Evolutionary conservation across 2,113 vertebrate genomes (phyloP).

Genomic region (Serinus canaria): DNA sequence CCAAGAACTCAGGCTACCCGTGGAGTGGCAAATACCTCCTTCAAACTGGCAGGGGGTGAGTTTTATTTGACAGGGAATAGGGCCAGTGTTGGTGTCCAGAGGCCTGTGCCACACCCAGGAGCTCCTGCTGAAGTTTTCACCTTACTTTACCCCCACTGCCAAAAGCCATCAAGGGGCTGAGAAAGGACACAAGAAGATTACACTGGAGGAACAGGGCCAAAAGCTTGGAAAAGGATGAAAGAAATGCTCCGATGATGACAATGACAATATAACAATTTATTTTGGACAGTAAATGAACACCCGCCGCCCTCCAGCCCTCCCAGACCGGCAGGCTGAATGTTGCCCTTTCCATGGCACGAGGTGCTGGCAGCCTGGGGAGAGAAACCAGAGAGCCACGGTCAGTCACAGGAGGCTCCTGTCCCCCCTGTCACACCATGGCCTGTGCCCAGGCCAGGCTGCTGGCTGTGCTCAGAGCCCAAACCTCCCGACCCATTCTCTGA

Average conservation of each 20-base stretch:
- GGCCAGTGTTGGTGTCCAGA: background rate
- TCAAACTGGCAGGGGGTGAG: background rate
- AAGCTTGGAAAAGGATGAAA: background rate
- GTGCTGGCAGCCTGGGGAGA: background rate
- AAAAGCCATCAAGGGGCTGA: no score
- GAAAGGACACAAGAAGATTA: no score
- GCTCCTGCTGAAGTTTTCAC: no score
- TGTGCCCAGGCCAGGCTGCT: background rate
- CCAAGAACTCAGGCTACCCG: background rate
- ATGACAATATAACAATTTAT: background rate
- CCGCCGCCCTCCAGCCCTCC: accelerated
- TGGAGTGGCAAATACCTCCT: background rate
- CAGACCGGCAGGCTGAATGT: accelerated
- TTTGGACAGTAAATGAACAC: background rate
- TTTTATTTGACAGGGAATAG: background rate
- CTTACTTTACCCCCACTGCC: no score
- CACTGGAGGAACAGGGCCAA: no score
- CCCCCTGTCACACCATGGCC: background rate
- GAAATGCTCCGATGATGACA: accelerated
- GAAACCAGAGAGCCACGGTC: background rate
- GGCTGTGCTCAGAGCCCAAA: background rate
- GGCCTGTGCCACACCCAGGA: no score
- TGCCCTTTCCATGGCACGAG: background rate
- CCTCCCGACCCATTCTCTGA: background rate
- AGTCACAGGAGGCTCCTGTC: background rate